phyloP scores from a whole-genome alignment of 2,113 vertebrate species.

The Sarotherodon lohbergeri region DNA sequence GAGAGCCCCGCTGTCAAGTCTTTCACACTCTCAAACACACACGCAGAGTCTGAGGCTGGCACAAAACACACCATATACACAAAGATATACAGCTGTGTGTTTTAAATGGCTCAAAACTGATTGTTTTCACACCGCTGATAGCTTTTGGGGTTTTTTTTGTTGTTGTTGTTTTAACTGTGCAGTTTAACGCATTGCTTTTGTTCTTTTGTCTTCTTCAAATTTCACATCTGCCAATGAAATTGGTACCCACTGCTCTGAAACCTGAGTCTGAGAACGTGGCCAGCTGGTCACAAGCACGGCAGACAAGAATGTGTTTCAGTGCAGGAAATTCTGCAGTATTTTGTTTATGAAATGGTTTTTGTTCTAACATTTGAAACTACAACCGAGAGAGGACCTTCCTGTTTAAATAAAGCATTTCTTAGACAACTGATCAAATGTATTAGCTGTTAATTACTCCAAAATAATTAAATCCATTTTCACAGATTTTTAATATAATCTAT shows the following conservation, averaged over 20 bases:
- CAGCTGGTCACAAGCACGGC: not conserved
- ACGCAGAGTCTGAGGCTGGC: not conserved
- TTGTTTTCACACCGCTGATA: not conserved
- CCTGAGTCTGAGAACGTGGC: not conserved
- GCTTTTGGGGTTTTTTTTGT: fast-evolving
- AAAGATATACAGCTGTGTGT: not conserved
- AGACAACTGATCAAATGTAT: not conserved
- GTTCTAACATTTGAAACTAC: not conserved
- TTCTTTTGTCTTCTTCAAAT: not conserved
- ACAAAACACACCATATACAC: conserved; percentile 2
- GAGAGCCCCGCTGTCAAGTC: conserved; percentile 37
- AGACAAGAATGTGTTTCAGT: fast-evolving
- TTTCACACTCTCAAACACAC: not conserved
- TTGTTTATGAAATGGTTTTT: not conserved
- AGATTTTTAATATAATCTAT: not conserved
- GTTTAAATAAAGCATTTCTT: not conserved
- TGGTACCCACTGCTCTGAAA: not conserved
- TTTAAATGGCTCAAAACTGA: not conserved
- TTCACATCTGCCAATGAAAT: not conserved
- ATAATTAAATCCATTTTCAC: not conserved
- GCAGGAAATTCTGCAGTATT: not conserved
- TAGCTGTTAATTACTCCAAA: not conserved
- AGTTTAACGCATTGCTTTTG: not conserved
- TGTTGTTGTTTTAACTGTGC: not conserved
- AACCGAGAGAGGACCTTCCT: not conserved